A percentile compares a stretch with the other conserved stretches of the same genome.
phyloP scores from a whole-genome alignment of 2,797 vertebrate genomes.

The Sphenodon punctatus region DNA sequence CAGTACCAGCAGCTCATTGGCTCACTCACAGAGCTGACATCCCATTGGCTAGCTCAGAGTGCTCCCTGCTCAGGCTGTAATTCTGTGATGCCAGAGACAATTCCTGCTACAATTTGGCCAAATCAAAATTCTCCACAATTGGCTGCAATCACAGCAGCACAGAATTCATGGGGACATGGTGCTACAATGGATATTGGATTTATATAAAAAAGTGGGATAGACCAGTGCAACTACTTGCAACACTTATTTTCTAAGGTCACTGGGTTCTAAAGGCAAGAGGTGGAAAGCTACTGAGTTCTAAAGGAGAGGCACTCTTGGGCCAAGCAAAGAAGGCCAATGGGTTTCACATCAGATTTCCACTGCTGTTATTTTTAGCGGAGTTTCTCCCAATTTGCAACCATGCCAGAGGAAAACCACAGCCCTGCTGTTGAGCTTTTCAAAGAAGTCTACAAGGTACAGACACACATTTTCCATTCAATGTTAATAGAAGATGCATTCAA shows the following conservation, averaged over 20 bases:
- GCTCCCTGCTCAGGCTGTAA: too few species aligned
- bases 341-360: not conserved
- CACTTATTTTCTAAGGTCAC: not conserved
- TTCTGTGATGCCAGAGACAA: too few species aligned
- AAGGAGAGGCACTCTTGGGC: too few species aligned
- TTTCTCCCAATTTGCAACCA: not conserved
- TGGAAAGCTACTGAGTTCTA: too few species aligned
- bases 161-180: too few species aligned
- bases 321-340: too few species aligned
- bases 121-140: not conserved
- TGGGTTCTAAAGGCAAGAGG: accelerated
- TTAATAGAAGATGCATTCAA: not conserved
- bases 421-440: not conserved
- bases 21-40: too few species aligned
- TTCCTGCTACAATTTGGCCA: too few species aligned
- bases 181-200: too few species aligned
- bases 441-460: not conserved
- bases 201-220: too few species aligned
- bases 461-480: accelerated
- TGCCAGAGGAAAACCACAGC: not conserved
- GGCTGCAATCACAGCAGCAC: too few species aligned
- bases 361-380: not conserved
- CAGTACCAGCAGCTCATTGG: not conserved
- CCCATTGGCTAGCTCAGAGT: too few species aligned
- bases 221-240: accelerated